phyloP scores from a whole-genome alignment of 1,140 invertebrate genomes.

The Aricia agestis region DNA sequence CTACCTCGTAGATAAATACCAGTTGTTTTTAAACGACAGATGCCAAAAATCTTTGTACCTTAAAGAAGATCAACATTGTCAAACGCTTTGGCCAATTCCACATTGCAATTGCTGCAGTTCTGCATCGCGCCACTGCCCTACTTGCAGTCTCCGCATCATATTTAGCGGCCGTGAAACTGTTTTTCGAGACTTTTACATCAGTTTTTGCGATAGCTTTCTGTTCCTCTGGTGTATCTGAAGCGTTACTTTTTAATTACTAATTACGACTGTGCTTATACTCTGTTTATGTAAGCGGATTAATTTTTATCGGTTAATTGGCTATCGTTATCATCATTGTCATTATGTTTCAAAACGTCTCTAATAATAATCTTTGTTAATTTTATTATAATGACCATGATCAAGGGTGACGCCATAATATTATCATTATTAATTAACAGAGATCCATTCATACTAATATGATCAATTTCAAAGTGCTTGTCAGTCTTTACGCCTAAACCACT shows the following conservation, averaged over 20 bases:
- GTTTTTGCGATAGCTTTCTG: constrained; percentile 28
- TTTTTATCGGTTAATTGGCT: background rate
- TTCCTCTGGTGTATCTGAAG: background rate
- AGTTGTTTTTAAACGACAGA: too few relatives aligned
- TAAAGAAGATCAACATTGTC: background rate
- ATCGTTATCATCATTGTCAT: background rate
- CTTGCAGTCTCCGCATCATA: constrained; percentile 34
- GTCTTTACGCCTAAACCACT: too few relatives aligned
- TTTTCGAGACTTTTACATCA: constrained; percentile 39
- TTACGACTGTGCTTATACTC: background rate
- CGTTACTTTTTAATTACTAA: constrained; percentile 11
- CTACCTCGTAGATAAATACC: too few relatives aligned
- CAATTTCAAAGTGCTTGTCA: too few relatives aligned
- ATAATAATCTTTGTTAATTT: too few relatives aligned
- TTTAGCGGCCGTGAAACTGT: constrained; percentile 53
- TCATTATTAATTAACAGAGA: too few relatives aligned
- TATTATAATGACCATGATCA: too few relatives aligned
- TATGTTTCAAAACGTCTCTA: too few relatives aligned
- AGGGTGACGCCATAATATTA: too few relatives aligned
- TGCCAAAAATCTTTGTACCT: background rate
- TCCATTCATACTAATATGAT: too few relatives aligned
- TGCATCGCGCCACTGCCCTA: constrained; percentile 43
- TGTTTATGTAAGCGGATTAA: constrained; percentile 7
- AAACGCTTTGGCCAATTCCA: background rate
- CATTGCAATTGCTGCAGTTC: background rate